Evolutionary conservation across 1,140 invertebrate species (phyloP), one percentile per base, ranked within the genome.

Genomic region (Aleiodes sp.): DNA sequence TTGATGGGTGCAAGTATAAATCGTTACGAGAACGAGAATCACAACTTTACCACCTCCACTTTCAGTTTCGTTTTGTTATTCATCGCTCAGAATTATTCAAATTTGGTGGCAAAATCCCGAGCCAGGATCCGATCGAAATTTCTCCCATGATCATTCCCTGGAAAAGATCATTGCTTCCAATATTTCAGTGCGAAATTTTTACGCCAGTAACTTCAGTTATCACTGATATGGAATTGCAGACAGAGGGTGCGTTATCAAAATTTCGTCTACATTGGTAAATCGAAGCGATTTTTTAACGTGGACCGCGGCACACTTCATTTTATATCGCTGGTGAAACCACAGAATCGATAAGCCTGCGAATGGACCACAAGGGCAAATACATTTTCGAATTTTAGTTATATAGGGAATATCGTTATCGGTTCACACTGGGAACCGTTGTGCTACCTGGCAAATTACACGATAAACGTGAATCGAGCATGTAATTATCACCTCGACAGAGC

Each of bases 401-500:
- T 43, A 19, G 19, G 39, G 19, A 43, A 43, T 63, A 63, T 28
- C 24, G 61, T 29, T 37, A 78, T 76, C 77, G 78, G 79, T 81
- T 82, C 73, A 56, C 59, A 72, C 70, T 73, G 75, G 74, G 80
- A 80, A 80, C 72, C 73, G 4, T 10, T 9, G 75, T 75, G 72
- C 78, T 75, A 74, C 74, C n/a, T 74, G 74, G 81, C 78, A 81
- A 84, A 84, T 82, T 83, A 76, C 74, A 76, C 76, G 78, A 79
- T 79, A 79, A 81, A 78, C 80, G 81, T 73, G 77, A 76, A 82
- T 82, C 75, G 77, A 74, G 69, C 76, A 75, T 77, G 80, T 82
- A 83, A 84, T 84, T 84, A 84, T 83, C 82, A 83, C 80, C 81
- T 83, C 74, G 70, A 75, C 71, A 66, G 74, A 35, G 19, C 24